These are phyloP conservation scores for Prinia subflava DNA, from an alignment of 2,113 vertebrate genomes.

Conservation along the genomic window DNA sequence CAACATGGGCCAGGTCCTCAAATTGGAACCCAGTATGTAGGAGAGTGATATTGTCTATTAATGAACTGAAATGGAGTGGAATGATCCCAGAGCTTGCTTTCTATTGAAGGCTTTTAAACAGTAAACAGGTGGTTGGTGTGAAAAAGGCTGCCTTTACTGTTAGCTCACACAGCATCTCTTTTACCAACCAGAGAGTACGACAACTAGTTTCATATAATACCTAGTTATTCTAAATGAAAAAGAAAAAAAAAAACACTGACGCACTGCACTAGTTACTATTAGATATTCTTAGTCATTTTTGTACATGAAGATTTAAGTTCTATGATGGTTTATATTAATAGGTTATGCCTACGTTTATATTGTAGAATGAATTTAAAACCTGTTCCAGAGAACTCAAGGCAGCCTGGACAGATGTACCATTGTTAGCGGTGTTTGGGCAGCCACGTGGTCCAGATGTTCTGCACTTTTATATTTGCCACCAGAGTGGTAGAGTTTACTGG, in stretches of 20 bases:
- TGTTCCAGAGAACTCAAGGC: constrained; percentile 76
- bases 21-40: constrained; percentile 67
- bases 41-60: constrained; percentile 62
- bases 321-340: constrained; percentile 87
- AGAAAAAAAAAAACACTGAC: constrained; percentile 71
- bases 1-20: constrained; percentile 70
- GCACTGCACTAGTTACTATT: constrained; percentile 86
- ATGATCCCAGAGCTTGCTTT: constrained; percentile 75
- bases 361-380: constrained; percentile 81
- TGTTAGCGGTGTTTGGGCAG: constrained; percentile 81
- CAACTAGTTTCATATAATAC: constrained; percentile 82
- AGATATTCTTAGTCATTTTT: constrained; percentile 86
- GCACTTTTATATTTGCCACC: constrained; percentile 84
- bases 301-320: constrained; percentile 86
- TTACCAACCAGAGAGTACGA: constrained; percentile 76
- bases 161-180: constrained; percentile 76
- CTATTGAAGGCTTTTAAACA: constrained; percentile 76
- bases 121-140: constrained; percentile 70
- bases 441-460: constrained; percentile 79
- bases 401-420: constrained; percentile 79
- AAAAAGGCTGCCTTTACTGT: constrained; percentile 78
- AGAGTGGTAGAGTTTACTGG: constrained; percentile 78
- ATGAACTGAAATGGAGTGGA: constrained; percentile 64
- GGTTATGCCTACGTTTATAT: constrained; percentile 86
- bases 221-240: constrained; percentile 79